phyloP scores from a whole-genome alignment of 2,888 invertebrate species.

The Danaus chrysippus region DNA sequence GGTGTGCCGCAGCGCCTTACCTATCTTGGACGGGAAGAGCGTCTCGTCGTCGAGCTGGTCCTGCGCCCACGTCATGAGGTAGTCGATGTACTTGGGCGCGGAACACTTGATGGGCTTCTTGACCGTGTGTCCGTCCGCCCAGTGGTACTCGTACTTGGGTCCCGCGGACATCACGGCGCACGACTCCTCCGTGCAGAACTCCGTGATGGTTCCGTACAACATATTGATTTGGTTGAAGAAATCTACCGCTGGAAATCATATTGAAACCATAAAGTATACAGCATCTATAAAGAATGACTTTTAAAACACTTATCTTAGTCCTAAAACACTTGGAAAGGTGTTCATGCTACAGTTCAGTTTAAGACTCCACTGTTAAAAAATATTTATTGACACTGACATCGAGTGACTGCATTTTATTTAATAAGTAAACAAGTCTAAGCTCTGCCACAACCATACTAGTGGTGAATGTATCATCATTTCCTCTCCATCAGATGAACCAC shows the following conservation, averaged over 20 bases:
- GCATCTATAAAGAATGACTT: too few relatives aligned
- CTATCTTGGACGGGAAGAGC: constrained; percentile 98
- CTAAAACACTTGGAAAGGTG: too few relatives aligned
- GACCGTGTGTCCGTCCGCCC: constrained; percentile 99
- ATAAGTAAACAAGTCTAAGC: too few relatives aligned
- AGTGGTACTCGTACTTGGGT: constrained; percentile 99
- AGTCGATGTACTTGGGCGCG: constrained; percentile 99
- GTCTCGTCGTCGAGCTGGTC: constrained; percentile 99
- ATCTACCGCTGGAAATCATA: constrained; percentile 90
- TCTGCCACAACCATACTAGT: too few relatives aligned
- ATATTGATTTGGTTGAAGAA: constrained; percentile 99
- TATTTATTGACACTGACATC: too few relatives aligned
- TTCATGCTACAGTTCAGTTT: too few relatives aligned
- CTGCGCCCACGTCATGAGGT: constrained; percentile 99
- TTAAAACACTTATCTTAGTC: too few relatives aligned
- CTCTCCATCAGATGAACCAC: too few relatives aligned
- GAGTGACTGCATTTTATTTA: too few relatives aligned
- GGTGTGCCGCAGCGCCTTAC: constrained; percentile 36
- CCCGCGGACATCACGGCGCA: constrained; percentile 99
- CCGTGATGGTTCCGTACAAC: constrained; percentile 99
- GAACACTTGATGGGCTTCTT: constrained; percentile 99
- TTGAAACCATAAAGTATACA: constrained; percentile 34
- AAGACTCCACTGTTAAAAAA: too few relatives aligned
- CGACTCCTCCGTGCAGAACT: constrained; percentile 98
- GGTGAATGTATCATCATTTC: too few relatives aligned